phyloP scores from a whole-genome alignment of 2,113 vertebrate species.

The Limnothrissa miodon region DNA sequence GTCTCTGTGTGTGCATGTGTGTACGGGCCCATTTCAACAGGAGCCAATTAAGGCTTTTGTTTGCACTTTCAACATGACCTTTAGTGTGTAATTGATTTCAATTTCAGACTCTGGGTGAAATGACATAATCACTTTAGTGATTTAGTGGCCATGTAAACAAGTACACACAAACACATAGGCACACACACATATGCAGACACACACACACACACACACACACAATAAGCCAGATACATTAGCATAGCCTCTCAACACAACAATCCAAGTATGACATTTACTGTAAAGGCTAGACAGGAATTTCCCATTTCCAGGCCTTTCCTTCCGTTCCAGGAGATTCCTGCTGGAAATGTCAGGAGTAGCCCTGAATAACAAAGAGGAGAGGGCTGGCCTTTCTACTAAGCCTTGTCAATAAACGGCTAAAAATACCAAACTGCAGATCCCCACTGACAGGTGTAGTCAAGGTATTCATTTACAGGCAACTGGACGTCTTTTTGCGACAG shows the following conservation, averaged over 20 bases:
- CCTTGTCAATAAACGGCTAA: background rate
- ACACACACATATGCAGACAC: background rate
- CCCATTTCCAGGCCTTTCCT: background rate
- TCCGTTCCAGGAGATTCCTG: background rate
- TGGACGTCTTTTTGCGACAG: too few relatives aligned
- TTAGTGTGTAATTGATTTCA: constrained; percentile 44
- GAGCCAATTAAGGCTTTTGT: constrained; percentile 50
- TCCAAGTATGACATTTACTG: background rate
- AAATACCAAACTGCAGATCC: background rate
- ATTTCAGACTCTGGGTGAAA: constrained; percentile 25
- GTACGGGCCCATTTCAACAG: constrained; percentile 26
- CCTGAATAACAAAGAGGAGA: background rate
- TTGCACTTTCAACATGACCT: constrained; percentile 52
- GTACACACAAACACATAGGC: background rate
- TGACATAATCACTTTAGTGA: constrained; percentile 29
- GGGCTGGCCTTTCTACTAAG: background rate
- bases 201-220: background rate
- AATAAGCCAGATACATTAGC: background rate
- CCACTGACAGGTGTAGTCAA: background rate
- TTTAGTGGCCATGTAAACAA: background rate
- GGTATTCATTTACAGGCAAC: too few relatives aligned
- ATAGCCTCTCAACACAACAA: background rate
- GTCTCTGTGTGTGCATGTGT: background rate
- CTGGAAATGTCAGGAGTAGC: background rate
- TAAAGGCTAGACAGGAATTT: background rate